Base-by-base conservation (phyloP, 1,140 invertebrate species). In the Pectinophora gossypiella region DNA sequence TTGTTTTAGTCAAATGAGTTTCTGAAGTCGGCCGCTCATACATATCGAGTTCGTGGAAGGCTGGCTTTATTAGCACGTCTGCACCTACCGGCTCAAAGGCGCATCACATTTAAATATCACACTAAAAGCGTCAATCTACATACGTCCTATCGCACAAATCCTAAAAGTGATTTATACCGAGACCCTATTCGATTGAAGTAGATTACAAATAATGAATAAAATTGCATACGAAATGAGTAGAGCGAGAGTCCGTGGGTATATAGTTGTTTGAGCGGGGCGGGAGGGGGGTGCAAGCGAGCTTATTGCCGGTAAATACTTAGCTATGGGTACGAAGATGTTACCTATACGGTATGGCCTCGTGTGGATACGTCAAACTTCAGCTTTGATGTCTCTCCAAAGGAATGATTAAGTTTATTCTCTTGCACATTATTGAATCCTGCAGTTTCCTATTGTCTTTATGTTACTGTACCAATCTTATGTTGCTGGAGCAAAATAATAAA, bases 151-250 rank as follows among this genome's bases (percentile, higher is more conserved):
- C 64, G 63, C 64, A 71, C 68, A 72, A 73, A 76, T 73, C 73
- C 77, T 71, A 83, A 85, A 82, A 75, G 75, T 85, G 80, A 84
- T 84, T 85, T 82, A 80, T 78, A 76, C 78, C 62, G 74, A 70
- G 72, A 72, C 72, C 75, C 76, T 77, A 73, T 79, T 77, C 82
- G 68, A 85, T 81, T 82, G 78, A 78, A 84, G 83, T 76, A 79
- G 76, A 86, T 85, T 86, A 86, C 83, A 86, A 86, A 86, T 86
- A 84, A 84, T 86, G 80, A 85, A 85, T 85, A 85, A 85, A 85
- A 85, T 85, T 85, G 80, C 82, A 85, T 85, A 81, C 76, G 76
- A 77, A 86, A 86, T 86, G 83, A 83, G 78, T 65, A 67, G 68
- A 72, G 60, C 62, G 61, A 70, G 64, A 73, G 72, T 69, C 68